A percentile compares a stretch with the other conserved stretches of the same genome.
Evolutionary conservation across 1,140 invertebrate genomes (phyloP).

Genomic region (Zaprionus inermis): DNA sequence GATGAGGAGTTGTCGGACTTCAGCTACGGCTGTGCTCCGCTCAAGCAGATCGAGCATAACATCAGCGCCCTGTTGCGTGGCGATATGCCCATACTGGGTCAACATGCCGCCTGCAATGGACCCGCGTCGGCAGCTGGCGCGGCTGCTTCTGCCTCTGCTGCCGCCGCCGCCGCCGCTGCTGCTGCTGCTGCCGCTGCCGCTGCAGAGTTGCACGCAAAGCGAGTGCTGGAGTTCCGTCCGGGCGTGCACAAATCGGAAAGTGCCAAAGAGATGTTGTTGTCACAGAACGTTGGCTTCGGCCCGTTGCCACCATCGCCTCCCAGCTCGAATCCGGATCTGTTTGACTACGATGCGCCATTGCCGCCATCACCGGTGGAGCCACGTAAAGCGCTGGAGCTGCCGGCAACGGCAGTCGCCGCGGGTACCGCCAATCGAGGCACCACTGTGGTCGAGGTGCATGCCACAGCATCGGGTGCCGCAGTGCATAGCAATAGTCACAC

Average conservation of each 20-base stretch:
- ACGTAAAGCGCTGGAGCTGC: conserved; percentile 84
- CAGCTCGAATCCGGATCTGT: conserved; percentile 79
- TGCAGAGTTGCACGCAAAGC: conserved; percentile 68
- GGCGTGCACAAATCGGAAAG: conserved; percentile 89
- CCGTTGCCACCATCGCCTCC: conserved; percentile 83
- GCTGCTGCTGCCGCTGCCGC: conserved; percentile 38
- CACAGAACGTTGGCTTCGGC: conserved; percentile 81
- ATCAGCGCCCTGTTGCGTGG: conserved; percentile 87
- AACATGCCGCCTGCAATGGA: conserved; percentile 39
- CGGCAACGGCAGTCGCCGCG: conserved; percentile 62
- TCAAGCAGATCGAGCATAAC: conserved; percentile 88
- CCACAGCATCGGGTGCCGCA: conserved; percentile 65
- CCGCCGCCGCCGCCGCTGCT: conserved; percentile 17
- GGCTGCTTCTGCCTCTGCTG: conserved; percentile 7
- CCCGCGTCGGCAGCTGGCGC: background rate
- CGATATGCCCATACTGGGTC: conserved; percentile 84
- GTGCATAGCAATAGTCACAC: conserved; percentile 68
- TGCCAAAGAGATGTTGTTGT: conserved; percentile 88
- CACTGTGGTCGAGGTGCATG: conserved; percentile 72
- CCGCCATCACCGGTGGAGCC: conserved; percentile 89
- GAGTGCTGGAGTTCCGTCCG: conserved; percentile 79
- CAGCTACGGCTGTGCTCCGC: conserved; percentile 76
- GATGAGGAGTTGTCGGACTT: conserved; percentile 86
- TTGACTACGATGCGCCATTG: conserved; percentile 87
- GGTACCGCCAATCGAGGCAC: conserved; percentile 56